A percentile compares a stretch with the other conserved stretches of the same genome.
Conservation (phyloP, 2,888 invertebrate species). For the Sinodicranocentrus sp. region DNA sequence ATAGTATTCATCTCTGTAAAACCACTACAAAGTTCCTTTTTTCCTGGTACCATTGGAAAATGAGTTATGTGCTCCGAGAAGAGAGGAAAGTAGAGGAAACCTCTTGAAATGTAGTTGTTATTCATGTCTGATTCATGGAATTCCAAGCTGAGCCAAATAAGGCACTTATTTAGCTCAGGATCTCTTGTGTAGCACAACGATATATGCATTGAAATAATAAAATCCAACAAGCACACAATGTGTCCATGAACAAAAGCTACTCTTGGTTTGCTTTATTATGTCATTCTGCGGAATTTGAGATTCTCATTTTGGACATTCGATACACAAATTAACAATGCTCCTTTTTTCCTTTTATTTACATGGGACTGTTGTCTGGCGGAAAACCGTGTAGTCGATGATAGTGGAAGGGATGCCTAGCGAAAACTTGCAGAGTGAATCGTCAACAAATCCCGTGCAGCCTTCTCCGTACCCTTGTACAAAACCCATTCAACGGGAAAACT, state of each 20-base stretch:
- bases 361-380: conserved; percentile 11
- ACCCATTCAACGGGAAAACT: conserved; percentile 5
- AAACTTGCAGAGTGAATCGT: conserved; percentile 64
- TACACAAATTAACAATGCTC: conserved; percentile 58
- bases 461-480: background rate
- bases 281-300: conserved; percentile 18
- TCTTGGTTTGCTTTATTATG: background rate
- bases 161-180: background rate
- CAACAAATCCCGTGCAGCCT: conserved; percentile 44
- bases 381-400: conserved; percentile 68
- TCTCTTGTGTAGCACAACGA: background rate
- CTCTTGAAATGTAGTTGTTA: too few relatives aligned
- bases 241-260: background rate
- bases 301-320: conserved; percentile 3
- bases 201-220: background rate
- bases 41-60: background rate
- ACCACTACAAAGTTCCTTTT: background rate
- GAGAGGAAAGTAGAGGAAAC: too few relatives aligned
- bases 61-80: background rate
- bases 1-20: background rate
- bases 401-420: conserved; percentile 71
- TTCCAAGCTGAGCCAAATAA: too few relatives aligned
- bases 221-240: too few relatives aligned
- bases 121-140: too few relatives aligned
- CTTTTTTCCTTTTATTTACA: conserved; percentile 41